Percentiles rank a stretch among this genome's conserved stretches.
phyloP scores from a whole-genome alignment of 1,140 invertebrate genomes.

The Megathymus violae region DNA sequence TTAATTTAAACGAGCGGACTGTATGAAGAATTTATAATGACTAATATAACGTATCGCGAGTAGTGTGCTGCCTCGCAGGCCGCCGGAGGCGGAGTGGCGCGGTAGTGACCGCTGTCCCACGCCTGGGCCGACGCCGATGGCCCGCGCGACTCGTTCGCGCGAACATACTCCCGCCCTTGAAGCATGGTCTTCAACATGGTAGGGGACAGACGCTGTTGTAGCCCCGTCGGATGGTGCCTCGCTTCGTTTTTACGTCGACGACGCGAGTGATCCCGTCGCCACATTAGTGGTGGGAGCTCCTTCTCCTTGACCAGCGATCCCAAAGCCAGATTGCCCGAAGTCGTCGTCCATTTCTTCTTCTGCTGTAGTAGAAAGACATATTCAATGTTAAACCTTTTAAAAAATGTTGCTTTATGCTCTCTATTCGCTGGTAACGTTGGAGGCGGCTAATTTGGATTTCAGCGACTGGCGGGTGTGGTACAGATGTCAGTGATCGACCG shows the following conservation, averaged over 20 bases:
- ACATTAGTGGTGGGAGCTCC: slow-evolving; percentile 12
- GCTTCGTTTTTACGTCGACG: slow-evolving; percentile 35
- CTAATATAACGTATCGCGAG: no score
- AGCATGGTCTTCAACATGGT: slow-evolving; percentile 7
- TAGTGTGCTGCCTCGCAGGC: no score
- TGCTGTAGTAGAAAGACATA: slow-evolving; percentile 30
- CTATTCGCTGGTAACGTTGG: slow-evolving; percentile 28
- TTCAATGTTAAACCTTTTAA: slow-evolving; percentile 33
- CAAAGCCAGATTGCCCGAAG: not conserved
- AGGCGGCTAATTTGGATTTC: slow-evolving; percentile 4
- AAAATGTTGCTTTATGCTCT: slow-evolving; percentile 36
- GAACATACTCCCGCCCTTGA: slow-evolving; percentile 14
- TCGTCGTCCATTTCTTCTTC: slow-evolving; percentile 23
- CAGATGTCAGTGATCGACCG: slow-evolving; percentile 11
- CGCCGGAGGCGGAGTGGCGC: no score
- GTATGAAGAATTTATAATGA: no score
- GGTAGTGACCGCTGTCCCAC: no score
- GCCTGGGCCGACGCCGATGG: no score
- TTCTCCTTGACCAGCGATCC: slow-evolving; percentile 13
- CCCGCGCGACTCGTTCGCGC: not conserved
- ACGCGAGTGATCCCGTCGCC: slow-evolving; percentile 21
- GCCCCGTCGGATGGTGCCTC: slow-evolving; percentile 25
- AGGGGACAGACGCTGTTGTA: slow-evolving; percentile 42
- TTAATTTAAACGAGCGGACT: no score
- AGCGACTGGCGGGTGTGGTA: not conserved